Evolutionary conservation across 2,888 invertebrate genomes (phyloP), one percentile per base, ranked within the genome.

Genomic region (Ectemnius continuus): DNA sequence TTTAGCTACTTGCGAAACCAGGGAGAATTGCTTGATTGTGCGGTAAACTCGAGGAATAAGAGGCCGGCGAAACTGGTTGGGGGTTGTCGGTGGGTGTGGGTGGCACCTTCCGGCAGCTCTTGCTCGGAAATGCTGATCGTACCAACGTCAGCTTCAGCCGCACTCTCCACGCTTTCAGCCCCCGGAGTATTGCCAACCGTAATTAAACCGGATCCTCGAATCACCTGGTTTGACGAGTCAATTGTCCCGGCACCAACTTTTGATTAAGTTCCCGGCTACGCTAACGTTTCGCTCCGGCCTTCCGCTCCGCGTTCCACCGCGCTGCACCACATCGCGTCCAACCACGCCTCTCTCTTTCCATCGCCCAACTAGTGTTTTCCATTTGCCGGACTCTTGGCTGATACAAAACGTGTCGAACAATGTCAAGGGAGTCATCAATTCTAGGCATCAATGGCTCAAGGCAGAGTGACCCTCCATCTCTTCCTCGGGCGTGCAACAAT

Each of bases 11-110:
- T 72, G 36, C 4, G 8, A 8, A 36, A 8, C 1, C 52, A 47
- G 2, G 67, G 68, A 69, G 76, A 82, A 73, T 79, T 47, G 76
- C 70, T 62, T 70, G 75, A 79, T 81, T 79, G 76, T 70, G 79
- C 76, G 67, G 62, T 73, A 73, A 80, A 80, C 79, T 80, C 79
- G 60, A 67, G 18, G 68, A 75, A 63, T 73, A 64, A 36, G 36
- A 36, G 36, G 36, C 60, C 68, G 76, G 63, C 67, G 70, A 70
- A 71, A 66, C 73, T 76, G 80, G 36, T 6, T 36, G 36, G 8
- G 8, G 36, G 1, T 36, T 36, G 36, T 6, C 36, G 36, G 36
- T 36, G 36, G 36, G 36, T 36, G 36, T 11, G 36, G 36, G 45
- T 46, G 36, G 59, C 72, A 67, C 60, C 67, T 70, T 48, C 60